A percentile compares a stretch with the other conserved stretches of the same genome.
phyloP scores from a whole-genome alignment of 2,113 vertebrate genomes.

The Gnathonemus echidnorhynchus region DNA sequence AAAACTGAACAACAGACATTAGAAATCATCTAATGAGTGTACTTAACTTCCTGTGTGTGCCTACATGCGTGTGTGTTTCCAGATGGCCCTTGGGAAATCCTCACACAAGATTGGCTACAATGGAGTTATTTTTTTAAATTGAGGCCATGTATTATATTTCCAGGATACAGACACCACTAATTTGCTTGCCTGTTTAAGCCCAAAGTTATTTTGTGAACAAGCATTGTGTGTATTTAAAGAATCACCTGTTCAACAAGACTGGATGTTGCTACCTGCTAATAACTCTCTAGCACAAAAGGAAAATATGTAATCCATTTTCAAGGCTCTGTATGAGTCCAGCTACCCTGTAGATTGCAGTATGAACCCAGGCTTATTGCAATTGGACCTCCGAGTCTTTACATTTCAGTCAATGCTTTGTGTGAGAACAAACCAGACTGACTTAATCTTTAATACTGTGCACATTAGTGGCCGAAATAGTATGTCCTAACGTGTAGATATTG shows the following conservation, averaged over 20 bases:
- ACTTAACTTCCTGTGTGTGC: neutral
- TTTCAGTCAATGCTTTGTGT: slow-evolving; percentile 79
- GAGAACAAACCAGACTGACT: slow-evolving; percentile 70
- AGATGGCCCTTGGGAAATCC: neutral
- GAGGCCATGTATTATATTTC: neutral
- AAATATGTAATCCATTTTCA: slow-evolving; percentile 11
- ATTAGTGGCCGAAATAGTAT: slow-evolving; percentile 74
- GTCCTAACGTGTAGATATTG: slow-evolving; percentile 95
- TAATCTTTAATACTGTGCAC: slow-evolving; percentile 74
- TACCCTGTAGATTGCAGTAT: slow-evolving; percentile 94
- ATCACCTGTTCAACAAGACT: slow-evolving; percentile 33
- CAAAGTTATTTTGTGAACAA: slow-evolving; percentile 63
- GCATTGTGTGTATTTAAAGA: slow-evolving; percentile 63
- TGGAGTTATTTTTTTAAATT: neutral
- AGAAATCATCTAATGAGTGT: neutral
- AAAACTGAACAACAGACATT: neutral
- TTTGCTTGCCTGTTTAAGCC: slow-evolving; percentile 41
- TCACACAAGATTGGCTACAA: slow-evolving; percentile 5
- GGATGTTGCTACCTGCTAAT: slow-evolving; percentile 39
- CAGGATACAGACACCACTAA: neutral
- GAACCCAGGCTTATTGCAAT: slow-evolving; percentile 11
- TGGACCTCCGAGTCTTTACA: slow-evolving; percentile 78
- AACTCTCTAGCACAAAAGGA: slow-evolving; percentile 24
- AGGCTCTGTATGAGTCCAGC: slow-evolving; percentile 69
- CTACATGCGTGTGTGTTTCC: neutral